Conservation (phyloP, 2,888 invertebrate species). For the Drosophila subsilvestris region DNA sequence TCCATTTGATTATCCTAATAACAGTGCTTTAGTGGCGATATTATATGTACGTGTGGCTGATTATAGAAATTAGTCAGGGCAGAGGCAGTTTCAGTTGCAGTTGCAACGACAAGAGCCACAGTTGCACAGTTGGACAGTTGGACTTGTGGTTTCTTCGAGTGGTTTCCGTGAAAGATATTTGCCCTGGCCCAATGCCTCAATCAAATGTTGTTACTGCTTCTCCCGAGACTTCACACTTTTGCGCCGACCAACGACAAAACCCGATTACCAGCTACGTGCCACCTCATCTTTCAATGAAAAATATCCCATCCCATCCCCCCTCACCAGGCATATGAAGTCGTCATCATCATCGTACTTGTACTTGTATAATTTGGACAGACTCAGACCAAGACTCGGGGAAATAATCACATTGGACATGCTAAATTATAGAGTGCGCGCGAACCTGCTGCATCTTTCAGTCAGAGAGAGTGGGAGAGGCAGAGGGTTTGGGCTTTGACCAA, state of each 20-base stretch:
- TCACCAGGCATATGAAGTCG: constrained; percentile 60
- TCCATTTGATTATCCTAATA: constrained; percentile 85
- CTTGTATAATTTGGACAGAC: constrained; percentile 69
- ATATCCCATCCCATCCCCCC: background rate
- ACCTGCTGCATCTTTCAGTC: constrained; percentile 20
- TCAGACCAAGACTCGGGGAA: constrained; percentile 46
- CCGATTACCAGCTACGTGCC: constrained; percentile 7
- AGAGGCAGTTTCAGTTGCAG: constrained; percentile 16
- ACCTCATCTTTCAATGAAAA: constrained; percentile 11
- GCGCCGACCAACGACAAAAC: constrained; percentile 54
- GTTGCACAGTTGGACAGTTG: constrained; percentile 1
- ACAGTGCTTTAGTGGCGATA: constrained; percentile 84
- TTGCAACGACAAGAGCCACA: constrained; percentile 1
- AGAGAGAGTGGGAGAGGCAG: background rate
- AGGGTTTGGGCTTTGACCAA: constrained; percentile 20
- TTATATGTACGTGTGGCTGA: constrained; percentile 84
- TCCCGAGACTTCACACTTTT: constrained; percentile 74
- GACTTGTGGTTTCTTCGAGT: constrained; percentile 3
- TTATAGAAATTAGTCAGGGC: constrained; percentile 83
- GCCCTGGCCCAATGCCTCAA: constrained; percentile 61
- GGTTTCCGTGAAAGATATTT: constrained; percentile 4
- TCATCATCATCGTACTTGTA: constrained; percentile 58
- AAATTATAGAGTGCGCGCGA: constrained; percentile 59
- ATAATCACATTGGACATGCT: constrained; percentile 72
- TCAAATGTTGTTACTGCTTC: constrained; percentile 51